Base-by-base conservation (phyloP, 2,888 invertebrate species). In the Caenorhabditis japonica region DNA sequence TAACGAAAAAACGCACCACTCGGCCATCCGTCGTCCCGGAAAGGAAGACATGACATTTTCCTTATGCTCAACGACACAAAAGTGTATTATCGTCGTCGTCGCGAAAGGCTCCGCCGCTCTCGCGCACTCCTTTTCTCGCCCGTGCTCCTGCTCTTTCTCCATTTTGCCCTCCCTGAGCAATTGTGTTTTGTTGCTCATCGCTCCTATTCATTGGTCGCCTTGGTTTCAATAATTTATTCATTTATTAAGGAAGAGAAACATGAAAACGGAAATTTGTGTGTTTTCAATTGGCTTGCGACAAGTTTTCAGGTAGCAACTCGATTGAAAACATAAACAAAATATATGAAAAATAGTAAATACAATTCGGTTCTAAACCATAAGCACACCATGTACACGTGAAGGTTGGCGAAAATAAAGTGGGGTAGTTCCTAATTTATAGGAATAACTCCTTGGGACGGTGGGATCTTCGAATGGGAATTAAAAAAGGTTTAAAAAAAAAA, bases 381-480 rank as follows among this genome's bases (percentile, higher is more conserved):
- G 66, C 56, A 66, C 66, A 66, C 66, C 66, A 56, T 66, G 43
- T 66, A 66, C 66, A 66, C 66, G 66, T 66, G 64, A 49, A 56
- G 41, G 51, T 49, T 56, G 66, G 66, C 56, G 64, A 33, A 34
- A 56, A 43, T 19, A 41, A 36, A 7, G 10, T 30, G 30, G 10
- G 10, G 30, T n/a, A n/a, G n/a, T n/a, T n/a, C n/a, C n/a, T n/a
- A n/a, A n/a, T n/a, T n/a, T n/a, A n/a, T n/a, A n/a, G n/a, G n/a
- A n/a, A n/a, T n/a, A n/a, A n/a, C n/a, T n/a, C n/a, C n/a, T n/a
- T n/a, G n/a, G n/a, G n/a, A n/a, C n/a, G n/a, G n/a, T n/a, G n/a
- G n/a, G n/a, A n/a, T n/a, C n/a, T n/a, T n/a, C 30, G 30, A 30
- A 30, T 30, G 39, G 21, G 23, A 15, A 10, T 34, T 47, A 46